A percentile compares a stretch with the other conserved stretches of the same genome.
These are phyloP conservation scores for Scaptomyza pallida DNA, from an alignment of 1,140 invertebrate genomes.

Conservation along the genomic window DNA sequence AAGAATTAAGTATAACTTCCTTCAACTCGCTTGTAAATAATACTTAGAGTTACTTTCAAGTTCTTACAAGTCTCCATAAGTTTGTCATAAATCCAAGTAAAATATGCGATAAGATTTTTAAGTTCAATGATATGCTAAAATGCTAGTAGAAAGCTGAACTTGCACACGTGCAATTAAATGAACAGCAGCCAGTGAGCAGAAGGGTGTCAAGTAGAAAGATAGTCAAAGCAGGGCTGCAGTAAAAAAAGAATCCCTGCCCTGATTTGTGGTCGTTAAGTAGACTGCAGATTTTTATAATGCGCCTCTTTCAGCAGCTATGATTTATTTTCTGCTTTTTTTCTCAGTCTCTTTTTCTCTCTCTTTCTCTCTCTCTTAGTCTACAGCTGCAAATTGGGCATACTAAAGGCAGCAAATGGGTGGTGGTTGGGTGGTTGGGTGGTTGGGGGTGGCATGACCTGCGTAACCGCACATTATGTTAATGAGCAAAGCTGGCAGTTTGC, in stretches of 20 bases:
- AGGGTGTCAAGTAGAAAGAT: background rate
- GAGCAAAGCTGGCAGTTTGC: conserved; percentile 49
- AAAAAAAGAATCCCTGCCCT: background rate
- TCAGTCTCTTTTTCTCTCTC: no score
- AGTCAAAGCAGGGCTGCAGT: background rate
- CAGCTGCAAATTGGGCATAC: conserved; percentile 14
- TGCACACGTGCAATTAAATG: conserved; percentile 23
- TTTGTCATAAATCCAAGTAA: conserved; percentile 65
- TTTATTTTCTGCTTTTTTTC: background rate
- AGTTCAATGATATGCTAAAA: conserved; percentile 15
- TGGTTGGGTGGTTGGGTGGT: background rate
- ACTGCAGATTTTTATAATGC: conserved; percentile 49
- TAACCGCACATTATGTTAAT: conserved; percentile 79
- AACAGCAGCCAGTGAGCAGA: background rate
- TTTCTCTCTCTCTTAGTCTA: background rate
- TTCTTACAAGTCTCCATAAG: conserved; percentile 41
- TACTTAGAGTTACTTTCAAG: background rate
- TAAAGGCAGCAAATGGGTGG: conserved; percentile 1
- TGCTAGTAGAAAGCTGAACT: background rate
- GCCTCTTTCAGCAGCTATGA: conserved; percentile 22
- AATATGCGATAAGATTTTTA: conserved; percentile 31
- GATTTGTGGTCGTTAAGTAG: conserved; percentile 52
- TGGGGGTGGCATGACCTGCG: conserved; percentile 26
- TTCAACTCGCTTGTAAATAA: background rate
- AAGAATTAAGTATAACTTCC: conserved; percentile 7